Percentiles rank a stretch among this genome's conserved stretches.
phyloP scores from a whole-genome alignment of 1,140 invertebrate species.

The Aphelinus certus region DNA sequence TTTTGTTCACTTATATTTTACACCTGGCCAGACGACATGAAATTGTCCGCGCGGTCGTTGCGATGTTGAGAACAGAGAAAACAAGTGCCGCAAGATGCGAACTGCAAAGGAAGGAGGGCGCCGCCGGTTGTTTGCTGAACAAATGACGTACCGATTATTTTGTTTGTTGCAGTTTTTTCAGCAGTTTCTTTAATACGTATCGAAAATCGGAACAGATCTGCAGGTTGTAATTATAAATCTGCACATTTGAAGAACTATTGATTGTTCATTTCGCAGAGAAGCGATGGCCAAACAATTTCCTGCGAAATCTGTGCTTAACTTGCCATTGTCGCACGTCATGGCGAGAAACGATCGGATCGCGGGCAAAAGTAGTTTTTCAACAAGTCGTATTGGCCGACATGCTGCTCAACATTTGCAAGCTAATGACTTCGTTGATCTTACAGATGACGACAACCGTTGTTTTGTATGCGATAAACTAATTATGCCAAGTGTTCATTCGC shows the following conservation, averaged over 20 bases:
- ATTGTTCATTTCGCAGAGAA: background rate
- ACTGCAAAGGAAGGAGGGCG: too few species aligned
- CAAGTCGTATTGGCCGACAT: background rate
- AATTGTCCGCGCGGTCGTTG: too few species aligned
- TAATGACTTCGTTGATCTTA: conserved; percentile 4
- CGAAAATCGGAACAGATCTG: too few species aligned
- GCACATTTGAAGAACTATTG: background rate
- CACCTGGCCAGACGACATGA: too few species aligned
- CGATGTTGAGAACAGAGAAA: too few species aligned
- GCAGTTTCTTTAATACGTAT: too few species aligned
- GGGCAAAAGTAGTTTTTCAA: background rate
- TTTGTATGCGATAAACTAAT: conserved; percentile 59
- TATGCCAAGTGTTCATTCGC: conserved; percentile 51
- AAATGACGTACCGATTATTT: too few species aligned
- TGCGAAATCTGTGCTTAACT: background rate
- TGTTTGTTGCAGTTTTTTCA: too few species aligned
- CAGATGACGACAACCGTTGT: conserved; percentile 2
- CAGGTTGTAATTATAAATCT: too few species aligned
- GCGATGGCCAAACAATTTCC: background rate
- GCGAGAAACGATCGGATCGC: background rate
- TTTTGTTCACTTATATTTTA: too few species aligned
- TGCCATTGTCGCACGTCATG: background rate
- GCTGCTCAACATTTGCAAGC: background rate
- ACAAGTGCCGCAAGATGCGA: too few species aligned
- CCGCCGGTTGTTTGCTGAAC: too few species aligned